These are phyloP conservation scores for Criorhina ranunculi DNA, from an alignment of 2,888 invertebrate genomes.

Conservation along the genomic window DNA sequence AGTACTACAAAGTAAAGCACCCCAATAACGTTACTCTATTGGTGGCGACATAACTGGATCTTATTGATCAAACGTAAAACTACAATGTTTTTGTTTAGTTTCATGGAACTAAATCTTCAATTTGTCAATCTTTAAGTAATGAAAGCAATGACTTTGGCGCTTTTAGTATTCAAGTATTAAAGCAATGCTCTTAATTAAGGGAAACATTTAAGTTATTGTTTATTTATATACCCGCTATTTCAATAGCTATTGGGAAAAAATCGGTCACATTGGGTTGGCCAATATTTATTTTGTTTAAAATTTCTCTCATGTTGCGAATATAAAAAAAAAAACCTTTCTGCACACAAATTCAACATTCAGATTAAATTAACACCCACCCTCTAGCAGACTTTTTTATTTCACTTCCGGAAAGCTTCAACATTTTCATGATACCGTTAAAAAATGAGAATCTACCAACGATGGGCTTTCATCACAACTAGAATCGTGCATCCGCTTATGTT, in stretches of 20 bases:
- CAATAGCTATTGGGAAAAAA: not conserved
- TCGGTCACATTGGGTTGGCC: not conserved
- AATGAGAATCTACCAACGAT: not conserved
- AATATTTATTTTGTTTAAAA: not conserved
- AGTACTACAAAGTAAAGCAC: no score
- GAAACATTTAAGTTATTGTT: no score
- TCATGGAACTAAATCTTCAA: no score
- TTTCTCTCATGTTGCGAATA: not conserved
- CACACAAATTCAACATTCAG: not conserved
- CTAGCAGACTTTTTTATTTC: not conserved
- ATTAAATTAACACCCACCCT: conserved; percentile 18
- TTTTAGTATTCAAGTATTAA: no score
- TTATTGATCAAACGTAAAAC: no score
- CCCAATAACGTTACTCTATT: no score
- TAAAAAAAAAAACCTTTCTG: not conserved
- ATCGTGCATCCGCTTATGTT: conserved; percentile 46
- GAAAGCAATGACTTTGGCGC: no score
- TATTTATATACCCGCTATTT: no score
- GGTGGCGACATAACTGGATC: no score
- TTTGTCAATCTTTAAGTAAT: no score
- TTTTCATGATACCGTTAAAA: not conserved
- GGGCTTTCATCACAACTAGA: conserved; percentile 8
- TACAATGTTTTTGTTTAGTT: no score
- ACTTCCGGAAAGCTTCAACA: not conserved
- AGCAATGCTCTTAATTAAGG: no score